Evolutionary conservation across 2,888 invertebrate genomes (phyloP).

Genomic region (Lasius platythorax): DNA sequence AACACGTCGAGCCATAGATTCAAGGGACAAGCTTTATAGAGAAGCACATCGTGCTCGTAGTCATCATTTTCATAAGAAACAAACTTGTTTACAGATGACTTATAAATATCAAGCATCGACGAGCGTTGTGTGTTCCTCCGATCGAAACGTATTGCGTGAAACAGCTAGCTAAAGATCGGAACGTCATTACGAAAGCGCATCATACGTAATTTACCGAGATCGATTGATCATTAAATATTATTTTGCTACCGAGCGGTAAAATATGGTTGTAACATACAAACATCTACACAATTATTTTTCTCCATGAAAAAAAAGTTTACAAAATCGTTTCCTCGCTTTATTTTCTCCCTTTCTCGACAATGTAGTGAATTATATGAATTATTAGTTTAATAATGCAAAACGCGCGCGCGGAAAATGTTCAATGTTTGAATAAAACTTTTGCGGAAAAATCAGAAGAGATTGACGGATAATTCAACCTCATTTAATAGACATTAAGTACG

Average conservation of each 20-base stretch:
- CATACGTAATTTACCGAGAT: no score
- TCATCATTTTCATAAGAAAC: background rate
- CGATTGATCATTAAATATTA: no score
- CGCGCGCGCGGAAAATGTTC: background rate
- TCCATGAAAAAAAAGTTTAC: background rate
- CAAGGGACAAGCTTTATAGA: conserved; percentile 11
- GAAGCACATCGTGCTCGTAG: background rate
- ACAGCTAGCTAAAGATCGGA: no score
- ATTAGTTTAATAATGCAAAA: conserved; percentile 5
- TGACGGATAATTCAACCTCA: background rate
- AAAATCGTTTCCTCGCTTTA: background rate
- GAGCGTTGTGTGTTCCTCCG: no score
- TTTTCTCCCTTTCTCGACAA: background rate
- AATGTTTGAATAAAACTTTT: background rate
- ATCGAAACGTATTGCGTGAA: no score
- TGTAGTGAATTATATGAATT: background rate
- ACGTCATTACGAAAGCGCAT: no score
- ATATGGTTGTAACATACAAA: no score
- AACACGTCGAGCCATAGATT: background rate
- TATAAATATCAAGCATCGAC: background rate
- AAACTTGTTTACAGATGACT: background rate
- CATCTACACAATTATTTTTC: background rate
- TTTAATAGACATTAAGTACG: conserved; percentile 14
- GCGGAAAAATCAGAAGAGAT: conserved; percentile 8
- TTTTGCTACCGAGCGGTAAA: background rate